Conservation (phyloP, 2,113 vertebrate species). For the Rousettus leschenaultii region DNA sequence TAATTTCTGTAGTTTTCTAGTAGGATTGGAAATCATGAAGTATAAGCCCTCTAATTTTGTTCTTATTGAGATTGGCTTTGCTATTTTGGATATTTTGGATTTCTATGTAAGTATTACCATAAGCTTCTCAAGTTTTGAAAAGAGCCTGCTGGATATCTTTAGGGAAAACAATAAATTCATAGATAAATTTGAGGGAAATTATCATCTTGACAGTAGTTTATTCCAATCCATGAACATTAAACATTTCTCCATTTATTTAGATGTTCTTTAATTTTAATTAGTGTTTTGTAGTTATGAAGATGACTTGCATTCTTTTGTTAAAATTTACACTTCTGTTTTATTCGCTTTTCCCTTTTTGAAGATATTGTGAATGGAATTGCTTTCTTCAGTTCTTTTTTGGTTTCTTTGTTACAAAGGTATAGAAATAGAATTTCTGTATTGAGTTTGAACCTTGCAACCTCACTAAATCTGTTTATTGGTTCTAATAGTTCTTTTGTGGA, state of each 20-base stretch:
- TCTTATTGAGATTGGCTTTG: not conserved
- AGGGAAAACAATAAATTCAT: not conserved
- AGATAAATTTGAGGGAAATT: not conserved
- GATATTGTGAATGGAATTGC: not conserved
- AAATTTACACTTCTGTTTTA: not conserved
- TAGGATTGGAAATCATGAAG: not conserved
- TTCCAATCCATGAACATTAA: not conserved
- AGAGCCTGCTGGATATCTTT: not conserved
- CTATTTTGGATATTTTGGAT: not conserved
- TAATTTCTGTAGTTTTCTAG: not conserved
- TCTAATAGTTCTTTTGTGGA: not conserved
- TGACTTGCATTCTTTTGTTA: not conserved
- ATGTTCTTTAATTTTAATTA: not conserved
- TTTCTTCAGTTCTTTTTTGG: not conserved
- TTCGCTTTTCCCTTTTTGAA: not conserved
- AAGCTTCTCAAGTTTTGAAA: not conserved
- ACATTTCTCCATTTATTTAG: not conserved
- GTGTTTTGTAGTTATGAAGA: not conserved
- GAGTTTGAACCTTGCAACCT: not conserved
- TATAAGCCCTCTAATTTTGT: not conserved
- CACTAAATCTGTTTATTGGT: not conserved
- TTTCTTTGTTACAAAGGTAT: not conserved
- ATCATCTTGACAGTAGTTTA: not conserved
- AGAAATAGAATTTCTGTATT: not conserved
- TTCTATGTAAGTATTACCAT: not conserved